A percentile compares a stretch with the other conserved stretches of the same genome.
Conservation (phyloP, 2,888 invertebrate species). For the Odiellus spinosus region DNA sequence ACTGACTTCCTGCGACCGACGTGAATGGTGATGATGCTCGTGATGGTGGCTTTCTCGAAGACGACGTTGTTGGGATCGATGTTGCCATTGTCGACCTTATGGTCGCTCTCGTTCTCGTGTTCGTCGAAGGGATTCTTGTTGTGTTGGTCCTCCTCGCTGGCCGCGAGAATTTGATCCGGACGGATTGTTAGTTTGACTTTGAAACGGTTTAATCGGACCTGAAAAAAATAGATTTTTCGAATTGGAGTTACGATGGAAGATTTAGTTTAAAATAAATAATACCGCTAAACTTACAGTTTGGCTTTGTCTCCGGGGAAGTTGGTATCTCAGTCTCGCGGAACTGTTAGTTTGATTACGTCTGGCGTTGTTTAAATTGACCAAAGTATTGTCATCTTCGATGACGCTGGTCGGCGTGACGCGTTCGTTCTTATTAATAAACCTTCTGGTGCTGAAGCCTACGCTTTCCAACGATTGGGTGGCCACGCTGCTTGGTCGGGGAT, state of each 20-base stretch:
- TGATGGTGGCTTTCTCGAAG: constrained; percentile 18
- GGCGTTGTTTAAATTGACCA: constrained; percentile 10
- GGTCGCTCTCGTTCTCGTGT: constrained; percentile 9
- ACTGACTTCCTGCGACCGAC: constrained; percentile 20
- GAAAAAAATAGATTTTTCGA: background rate
- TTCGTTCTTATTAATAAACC: no score
- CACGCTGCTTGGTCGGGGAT: constrained; percentile 1
- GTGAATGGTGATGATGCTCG: constrained; percentile 21
- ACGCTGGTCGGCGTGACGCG: constrained; percentile 5
- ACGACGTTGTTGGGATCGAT: constrained; percentile 19
- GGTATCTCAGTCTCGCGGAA: constrained; percentile 10
- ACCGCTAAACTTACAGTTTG: constrained; percentile 9
- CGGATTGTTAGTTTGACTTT: constrained; percentile 21
- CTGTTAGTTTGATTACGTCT: constrained; percentile 2
- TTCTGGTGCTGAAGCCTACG: background rate
- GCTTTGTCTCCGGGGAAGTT: constrained; percentile 11
- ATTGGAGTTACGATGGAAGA: background rate
- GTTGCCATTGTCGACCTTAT: background rate
- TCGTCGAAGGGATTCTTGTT: constrained; percentile 7
- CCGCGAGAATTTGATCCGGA: constrained; percentile 12
- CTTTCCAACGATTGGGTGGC: constrained; percentile 13
- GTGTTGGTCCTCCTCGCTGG: constrained; percentile 13
- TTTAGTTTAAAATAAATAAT: background rate
- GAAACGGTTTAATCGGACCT: constrained; percentile 21
- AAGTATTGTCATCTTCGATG: constrained; percentile 13